Evolutionary conservation across 1,140 invertebrate genomes (phyloP).

Genomic region (Triops longicaudatus): DNA sequence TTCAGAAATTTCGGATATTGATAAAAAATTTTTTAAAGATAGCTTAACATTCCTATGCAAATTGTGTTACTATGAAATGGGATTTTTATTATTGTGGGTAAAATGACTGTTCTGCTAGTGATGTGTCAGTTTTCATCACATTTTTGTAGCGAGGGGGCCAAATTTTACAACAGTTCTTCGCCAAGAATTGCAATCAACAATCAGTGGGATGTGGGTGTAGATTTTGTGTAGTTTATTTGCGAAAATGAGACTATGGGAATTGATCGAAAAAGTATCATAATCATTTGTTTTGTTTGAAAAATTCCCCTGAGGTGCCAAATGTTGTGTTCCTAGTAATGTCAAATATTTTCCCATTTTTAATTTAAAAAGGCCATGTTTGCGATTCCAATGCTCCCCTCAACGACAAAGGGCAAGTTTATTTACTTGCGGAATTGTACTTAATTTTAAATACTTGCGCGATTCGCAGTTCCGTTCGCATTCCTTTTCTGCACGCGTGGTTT

Average conservation of each 20-base stretch:
- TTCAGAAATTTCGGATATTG: background rate
- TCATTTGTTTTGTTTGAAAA: no score
- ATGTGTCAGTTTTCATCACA: background rate
- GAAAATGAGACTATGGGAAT: no score
- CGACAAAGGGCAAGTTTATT: no score
- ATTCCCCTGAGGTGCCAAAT: background rate
- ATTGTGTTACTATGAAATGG: background rate
- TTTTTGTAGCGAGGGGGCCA: background rate
- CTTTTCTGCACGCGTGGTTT: no score
- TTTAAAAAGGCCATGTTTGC: background rate
- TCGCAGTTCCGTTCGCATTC: no score
- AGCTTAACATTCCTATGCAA: conserved; percentile 3
- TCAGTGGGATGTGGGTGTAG: background rate
- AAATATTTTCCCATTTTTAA: background rate
- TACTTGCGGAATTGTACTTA: no score
- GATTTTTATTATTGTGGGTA: background rate
- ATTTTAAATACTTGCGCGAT: no score
- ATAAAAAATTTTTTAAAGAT: background rate
- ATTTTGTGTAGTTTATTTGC: no score
- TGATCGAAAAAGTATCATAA: no score
- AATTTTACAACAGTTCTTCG: background rate
- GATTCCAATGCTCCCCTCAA: no score
- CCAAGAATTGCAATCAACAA: background rate
- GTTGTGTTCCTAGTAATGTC: conserved; percentile 7
- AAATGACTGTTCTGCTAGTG: background rate